Evolutionary conservation across 2,888 invertebrate genomes (phyloP), one percentile per base, ranked within the genome.

Genomic region (Polia nebulosa): DNA sequence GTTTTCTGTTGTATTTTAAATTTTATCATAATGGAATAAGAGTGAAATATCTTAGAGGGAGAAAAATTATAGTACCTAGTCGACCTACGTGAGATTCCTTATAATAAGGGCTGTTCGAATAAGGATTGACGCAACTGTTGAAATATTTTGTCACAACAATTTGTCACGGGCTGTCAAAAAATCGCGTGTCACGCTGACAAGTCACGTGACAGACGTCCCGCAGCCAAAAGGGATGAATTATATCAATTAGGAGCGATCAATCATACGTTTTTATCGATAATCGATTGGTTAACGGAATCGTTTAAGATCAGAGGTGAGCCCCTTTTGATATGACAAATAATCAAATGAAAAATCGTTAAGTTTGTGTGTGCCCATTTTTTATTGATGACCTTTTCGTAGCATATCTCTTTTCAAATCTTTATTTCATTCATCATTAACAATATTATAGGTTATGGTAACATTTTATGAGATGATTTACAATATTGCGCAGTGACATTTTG

Each of bases 71-170:
- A 13, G 73, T 66, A n/a, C n/a, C n/a, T n/a, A 58, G 59, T 73
- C 39, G 45, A 56, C 52, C 58, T 76, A 78, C 82, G 85, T 84
- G 85, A 78, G 83, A 86, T 85, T 87, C 78, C 80, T 75, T 81
- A 77, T 87, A 87, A 87, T 85, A 85, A 91, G 92, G 93, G 93
- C 90, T 86, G 78, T 85, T 82, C 80, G 76, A 71, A 86, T 88
- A 89, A 91, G 62, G 68, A 73, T 84, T 92, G 91, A 93, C 87
- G 93, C 93, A 93, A 93, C 93, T 94, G 95, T 94, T 95, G 95
- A 95, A 95, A 95, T 95, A 95, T 95, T 95, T 95, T 95, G 95
- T 95, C 95, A 95, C 90, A 95, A 95, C 93, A 95, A 95, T 95
- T 95, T 93, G 95, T 95, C 94, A 95, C 85, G 93, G 90, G 81